phyloP scores from a whole-genome alignment of 37 sponge, comb jelly and placozoan genomes.

The Hexactinellida sp. region DNA sequence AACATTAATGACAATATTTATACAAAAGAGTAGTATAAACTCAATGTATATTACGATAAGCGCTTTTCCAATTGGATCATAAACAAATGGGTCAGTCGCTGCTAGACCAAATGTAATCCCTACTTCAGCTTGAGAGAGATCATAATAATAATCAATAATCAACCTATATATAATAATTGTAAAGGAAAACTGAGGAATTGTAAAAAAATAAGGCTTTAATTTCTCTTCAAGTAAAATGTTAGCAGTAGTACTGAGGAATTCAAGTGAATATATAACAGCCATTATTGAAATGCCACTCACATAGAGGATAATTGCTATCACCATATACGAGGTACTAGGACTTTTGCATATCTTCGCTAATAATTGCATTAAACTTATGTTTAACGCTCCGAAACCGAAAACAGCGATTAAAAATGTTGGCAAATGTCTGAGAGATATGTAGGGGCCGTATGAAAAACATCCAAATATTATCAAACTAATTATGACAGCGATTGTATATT shows the following conservation, averaged over 20 bases:
- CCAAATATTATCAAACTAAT: neutral
- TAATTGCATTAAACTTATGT: neutral
- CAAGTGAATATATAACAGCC: neutral
- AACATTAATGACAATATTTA: neutral
- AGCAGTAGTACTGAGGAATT: neutral
- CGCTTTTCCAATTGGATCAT: neutral
- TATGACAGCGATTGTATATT: neutral
- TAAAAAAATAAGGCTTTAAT: neutral
- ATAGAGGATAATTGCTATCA: neutral
- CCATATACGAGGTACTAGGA: neutral
- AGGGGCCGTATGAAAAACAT: neutral
- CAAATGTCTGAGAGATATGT: neutral
- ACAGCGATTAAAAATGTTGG: neutral
- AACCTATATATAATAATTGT: neutral
- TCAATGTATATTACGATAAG: neutral
- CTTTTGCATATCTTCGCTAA: neutral
- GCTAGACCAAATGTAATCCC: neutral
- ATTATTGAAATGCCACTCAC: neutral
- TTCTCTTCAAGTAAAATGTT: neutral
- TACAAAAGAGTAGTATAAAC: neutral
- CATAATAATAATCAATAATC: neutral
- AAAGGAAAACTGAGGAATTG: neutral
- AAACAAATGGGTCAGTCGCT: neutral
- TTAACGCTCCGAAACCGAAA: neutral
- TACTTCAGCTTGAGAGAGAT: neutral